A percentile compares a stretch with the other conserved stretches of the same genome.
Evolutionary conservation across 2,797 vertebrate species (phyloP).

Genomic region (Bradypodion pumilum): DNA sequence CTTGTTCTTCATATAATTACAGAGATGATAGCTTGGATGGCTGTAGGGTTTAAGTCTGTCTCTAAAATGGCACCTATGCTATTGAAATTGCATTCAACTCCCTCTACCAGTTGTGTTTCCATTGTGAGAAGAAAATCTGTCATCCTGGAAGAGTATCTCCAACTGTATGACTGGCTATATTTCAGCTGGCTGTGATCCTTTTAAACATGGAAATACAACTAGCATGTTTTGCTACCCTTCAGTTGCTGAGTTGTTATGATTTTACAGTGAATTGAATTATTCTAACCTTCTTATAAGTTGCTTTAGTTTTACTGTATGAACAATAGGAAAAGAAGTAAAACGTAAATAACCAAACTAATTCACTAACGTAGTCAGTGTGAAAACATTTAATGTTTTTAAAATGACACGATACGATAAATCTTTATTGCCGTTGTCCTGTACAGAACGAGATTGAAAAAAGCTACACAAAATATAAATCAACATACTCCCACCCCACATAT

Average conservation of each 20-base stretch:
- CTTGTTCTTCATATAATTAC: too few relatives aligned
- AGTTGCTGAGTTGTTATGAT: background rate
- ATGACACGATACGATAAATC: too few relatives aligned
- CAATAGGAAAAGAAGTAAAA: background rate
- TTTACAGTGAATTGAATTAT: background rate
- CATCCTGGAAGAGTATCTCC: background rate
- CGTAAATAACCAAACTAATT: background rate
- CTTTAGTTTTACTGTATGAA: background rate
- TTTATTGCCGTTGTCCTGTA: too few relatives aligned
- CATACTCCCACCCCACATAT: too few relatives aligned
- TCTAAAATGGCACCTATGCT: too few relatives aligned
- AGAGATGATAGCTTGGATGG: background rate
- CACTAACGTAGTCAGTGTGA: background rate
- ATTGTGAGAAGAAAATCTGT: background rate
- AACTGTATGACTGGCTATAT: background rate
- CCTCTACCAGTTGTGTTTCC: too few relatives aligned
- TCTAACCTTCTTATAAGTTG: background rate
- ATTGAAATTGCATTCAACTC: background rate
- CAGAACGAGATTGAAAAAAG: too few relatives aligned
- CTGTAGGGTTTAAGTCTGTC: background rate
- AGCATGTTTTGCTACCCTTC: background rate
- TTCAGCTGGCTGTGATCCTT: background rate
- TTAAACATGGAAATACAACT: background rate
- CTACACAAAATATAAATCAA: too few relatives aligned
- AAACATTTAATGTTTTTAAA: background rate